Evolutionary conservation across 1,140 invertebrate species (phyloP).

Genomic region (Apis cerana): DNA sequence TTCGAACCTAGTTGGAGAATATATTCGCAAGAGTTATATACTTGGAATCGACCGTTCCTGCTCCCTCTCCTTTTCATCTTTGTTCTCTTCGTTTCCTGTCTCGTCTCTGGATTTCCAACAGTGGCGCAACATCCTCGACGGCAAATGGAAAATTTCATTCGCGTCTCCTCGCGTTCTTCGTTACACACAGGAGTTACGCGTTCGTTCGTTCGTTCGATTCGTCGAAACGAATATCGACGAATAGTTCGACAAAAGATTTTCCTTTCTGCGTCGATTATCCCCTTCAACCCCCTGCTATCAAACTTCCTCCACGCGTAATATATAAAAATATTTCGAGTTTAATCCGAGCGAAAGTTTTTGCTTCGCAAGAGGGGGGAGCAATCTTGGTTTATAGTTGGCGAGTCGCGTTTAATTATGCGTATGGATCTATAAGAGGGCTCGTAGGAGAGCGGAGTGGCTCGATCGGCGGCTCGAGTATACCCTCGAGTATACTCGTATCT

Average conservation of each 20-base stretch:
- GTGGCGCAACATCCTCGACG: neutral
- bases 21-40: slow-evolving; percentile 14
- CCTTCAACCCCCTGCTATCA: too few relatives aligned
- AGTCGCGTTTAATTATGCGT: slow-evolving; percentile 37
- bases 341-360: neutral
- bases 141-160: slow-evolving; percentile 7
- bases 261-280: too few relatives aligned
- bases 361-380: neutral
- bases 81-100: slow-evolving; percentile 22
- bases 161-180: neutral
- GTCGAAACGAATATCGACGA: too few relatives aligned
- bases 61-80: slow-evolving; percentile 12
- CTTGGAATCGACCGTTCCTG: neutral
- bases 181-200: too few relatives aligned
- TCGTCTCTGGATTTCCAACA: neutral
- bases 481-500: slow-evolving; percentile 12
- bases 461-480: slow-evolving; percentile 35
- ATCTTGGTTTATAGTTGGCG: neutral
- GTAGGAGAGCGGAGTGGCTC: slow-evolving; percentile 10
- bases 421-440: slow-evolving; percentile 23
- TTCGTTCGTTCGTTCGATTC: too few relatives aligned
- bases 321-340: slow-evolving; percentile 2
- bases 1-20: slow-evolving; percentile 2
- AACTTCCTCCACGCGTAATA: too few relatives aligned
- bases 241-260: too few relatives aligned